A percentile compares a stretch with the other conserved stretches of the same genome.
These are phyloP conservation scores for Mungos mungo DNA, from an alignment of 2,113 vertebrate genomes.

Conservation along the genomic window DNA sequence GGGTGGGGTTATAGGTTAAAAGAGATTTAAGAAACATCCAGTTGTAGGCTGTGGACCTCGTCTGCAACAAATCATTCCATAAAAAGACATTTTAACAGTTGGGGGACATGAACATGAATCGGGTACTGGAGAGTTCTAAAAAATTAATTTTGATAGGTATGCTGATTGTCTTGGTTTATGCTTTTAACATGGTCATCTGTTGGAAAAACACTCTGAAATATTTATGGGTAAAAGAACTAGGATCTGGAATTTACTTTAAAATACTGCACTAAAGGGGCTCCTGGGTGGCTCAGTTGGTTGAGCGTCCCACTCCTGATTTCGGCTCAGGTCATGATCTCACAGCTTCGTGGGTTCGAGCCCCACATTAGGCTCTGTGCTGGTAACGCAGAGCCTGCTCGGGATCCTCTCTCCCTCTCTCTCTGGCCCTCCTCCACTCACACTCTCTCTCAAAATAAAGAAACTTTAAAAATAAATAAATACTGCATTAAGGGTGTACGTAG, in stretches of 20 bases:
- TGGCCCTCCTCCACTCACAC: too few species aligned
- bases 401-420: too few species aligned
- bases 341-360: too few species aligned
- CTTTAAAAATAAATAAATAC: not conserved
- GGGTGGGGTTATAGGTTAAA: not conserved
- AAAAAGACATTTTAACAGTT: slow-evolving; percentile 2
- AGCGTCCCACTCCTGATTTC: too few species aligned
- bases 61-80: not conserved
- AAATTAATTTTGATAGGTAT: not conserved
- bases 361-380: too few species aligned
- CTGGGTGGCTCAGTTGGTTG: too few species aligned
- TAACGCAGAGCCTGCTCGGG: too few species aligned
- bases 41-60: not conserved
- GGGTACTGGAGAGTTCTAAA: not conserved
- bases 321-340: too few species aligned
- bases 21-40: slow-evolving; percentile 1
- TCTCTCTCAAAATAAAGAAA: too few species aligned
- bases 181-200: slow-evolving; percentile 9
- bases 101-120: not conserved
- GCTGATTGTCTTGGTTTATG: not conserved
- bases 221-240: not conserved
- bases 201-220: slow-evolving; percentile 22
- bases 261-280: not conserved
- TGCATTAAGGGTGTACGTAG: not conserved
- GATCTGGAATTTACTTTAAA: slow-evolving; percentile 36